A percentile compares a stretch with the other conserved stretches of the same genome.
Conservation (phyloP, 2,888 invertebrate species). For the Eugnorisma glareosa region DNA sequence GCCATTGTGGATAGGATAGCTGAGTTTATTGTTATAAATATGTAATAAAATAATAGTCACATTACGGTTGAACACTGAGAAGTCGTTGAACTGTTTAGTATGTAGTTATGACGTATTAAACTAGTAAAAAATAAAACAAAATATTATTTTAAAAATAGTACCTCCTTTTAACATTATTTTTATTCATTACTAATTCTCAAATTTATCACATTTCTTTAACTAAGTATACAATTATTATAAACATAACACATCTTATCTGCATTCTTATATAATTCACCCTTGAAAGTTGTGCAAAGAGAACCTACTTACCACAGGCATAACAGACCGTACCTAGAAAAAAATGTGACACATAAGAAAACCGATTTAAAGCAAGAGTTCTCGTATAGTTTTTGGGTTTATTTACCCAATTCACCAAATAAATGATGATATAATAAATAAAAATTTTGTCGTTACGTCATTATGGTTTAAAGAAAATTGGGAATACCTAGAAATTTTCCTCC, state of each 20-base stretch:
- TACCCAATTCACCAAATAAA: not conserved
- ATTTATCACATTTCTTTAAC: not conserved
- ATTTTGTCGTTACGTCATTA: not conserved
- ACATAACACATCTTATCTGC: constrained; percentile 15
- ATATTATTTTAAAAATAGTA: not conserved
- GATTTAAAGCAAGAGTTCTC: not conserved
- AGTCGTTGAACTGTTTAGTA: not conserved
- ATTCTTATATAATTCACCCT: constrained; percentile 26
- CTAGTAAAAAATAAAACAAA: not conserved
- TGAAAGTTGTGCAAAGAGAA: constrained; percentile 6
- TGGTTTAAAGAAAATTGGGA: not conserved
- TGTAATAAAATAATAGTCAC: not conserved
- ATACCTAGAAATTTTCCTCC: not conserved
- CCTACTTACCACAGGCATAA: no score
- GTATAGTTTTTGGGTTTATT: not conserved
- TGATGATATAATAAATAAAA: not conserved
- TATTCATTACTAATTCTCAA: not conserved
- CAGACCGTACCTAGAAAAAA: not conserved
- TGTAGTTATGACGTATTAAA: not conserved
- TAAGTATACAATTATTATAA: not conserved
- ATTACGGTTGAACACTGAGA: not conserved
- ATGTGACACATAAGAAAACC: not conserved
- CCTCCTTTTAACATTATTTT: not conserved
- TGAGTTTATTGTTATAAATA: not conserved
- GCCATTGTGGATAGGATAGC: constrained; percentile 32